phyloP scores from a whole-genome alignment of 1,140 invertebrate genomes.

The Penaeus indicus region DNA sequence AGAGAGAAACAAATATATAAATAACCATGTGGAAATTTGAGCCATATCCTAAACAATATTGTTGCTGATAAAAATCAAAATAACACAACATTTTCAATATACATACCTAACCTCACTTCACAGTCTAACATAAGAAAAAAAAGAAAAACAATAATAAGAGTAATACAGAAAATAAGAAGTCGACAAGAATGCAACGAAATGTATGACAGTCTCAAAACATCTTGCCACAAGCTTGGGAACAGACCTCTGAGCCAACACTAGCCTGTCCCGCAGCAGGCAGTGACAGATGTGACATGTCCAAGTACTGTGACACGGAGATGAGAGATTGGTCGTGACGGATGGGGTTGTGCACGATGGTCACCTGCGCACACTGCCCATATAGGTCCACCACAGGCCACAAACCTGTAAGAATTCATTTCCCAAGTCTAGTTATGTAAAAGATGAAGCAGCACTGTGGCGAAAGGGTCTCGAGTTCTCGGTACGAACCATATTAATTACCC shows the following conservation, averaged over 20 bases:
- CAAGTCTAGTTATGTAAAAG: not conserved
- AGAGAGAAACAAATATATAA: no score
- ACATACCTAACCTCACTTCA: no score
- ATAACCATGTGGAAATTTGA: no score
- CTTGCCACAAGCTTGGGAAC: not conserved
- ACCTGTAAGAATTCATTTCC: constrained; percentile 70
- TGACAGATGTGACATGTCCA: constrained; percentile 62
- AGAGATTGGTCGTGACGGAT: constrained; percentile 64
- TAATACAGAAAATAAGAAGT: not conserved
- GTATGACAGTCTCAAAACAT: no score
- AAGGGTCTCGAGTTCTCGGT: no score
- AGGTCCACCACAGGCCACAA: constrained; percentile 95
- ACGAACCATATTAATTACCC: no score
- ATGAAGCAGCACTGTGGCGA: not conserved
- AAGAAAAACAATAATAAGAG: not conserved
- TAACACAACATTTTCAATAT: not conserved
- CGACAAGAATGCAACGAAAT: no score
- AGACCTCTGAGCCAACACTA: constrained; percentile 59
- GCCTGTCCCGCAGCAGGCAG: constrained; percentile 48
- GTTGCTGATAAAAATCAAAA: not conserved
- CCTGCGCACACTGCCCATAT: constrained; percentile 94
- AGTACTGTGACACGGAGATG: constrained; percentile 63
- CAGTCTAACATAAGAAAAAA: not conserved
- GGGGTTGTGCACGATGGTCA: constrained; percentile 73
- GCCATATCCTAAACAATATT: not conserved